Evolutionary conservation across 2,113 vertebrate genomes (phyloP).

Genomic region (Apeltes quadracus): DNA sequence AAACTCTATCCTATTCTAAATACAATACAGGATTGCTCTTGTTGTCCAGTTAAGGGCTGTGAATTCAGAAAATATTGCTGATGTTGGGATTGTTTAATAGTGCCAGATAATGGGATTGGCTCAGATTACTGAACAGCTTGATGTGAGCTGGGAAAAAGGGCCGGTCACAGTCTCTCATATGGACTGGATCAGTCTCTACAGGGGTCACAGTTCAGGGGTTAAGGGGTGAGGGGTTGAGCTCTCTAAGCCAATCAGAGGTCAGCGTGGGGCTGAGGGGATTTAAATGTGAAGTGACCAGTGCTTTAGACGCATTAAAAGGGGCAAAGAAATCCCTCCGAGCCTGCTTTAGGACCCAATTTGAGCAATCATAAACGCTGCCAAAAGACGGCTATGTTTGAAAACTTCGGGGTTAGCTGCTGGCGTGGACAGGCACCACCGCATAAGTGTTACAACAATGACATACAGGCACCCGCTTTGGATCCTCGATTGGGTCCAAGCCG

Average conservation of each 20-base stretch:
- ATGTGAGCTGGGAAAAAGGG: constrained; percentile 44
- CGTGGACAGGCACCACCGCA: no score
- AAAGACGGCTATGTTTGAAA: no score
- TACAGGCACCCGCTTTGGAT: no score
- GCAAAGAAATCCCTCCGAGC: constrained; percentile 30
- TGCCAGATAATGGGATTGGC: constrained; percentile 23
- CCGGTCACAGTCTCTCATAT: constrained; percentile 74
- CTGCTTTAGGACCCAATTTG: constrained; percentile 44
- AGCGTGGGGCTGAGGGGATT: constrained; percentile 46
- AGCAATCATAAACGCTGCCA: constrained; percentile 12
- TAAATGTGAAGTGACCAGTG: constrained; percentile 60
- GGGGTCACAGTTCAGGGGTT: constrained; percentile 53
- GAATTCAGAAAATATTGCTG: constrained; percentile 8
- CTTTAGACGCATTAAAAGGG: constrained; percentile 62
- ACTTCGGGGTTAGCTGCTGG: no score
- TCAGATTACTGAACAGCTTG: constrained; percentile 36
- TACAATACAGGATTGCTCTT: background rate
- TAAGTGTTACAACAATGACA: no score
- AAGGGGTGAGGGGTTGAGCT: constrained; percentile 54
- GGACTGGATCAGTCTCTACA: constrained; percentile 70
- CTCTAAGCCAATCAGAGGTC: constrained; percentile 66
- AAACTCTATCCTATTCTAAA: background rate
- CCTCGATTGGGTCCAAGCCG: no score
- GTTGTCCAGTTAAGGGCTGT: background rate
- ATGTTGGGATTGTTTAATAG: constrained; percentile 23